Evolutionary conservation across 2,113 vertebrate genomes (phyloP).

Genomic region (Urocitellus parryii): DNA sequence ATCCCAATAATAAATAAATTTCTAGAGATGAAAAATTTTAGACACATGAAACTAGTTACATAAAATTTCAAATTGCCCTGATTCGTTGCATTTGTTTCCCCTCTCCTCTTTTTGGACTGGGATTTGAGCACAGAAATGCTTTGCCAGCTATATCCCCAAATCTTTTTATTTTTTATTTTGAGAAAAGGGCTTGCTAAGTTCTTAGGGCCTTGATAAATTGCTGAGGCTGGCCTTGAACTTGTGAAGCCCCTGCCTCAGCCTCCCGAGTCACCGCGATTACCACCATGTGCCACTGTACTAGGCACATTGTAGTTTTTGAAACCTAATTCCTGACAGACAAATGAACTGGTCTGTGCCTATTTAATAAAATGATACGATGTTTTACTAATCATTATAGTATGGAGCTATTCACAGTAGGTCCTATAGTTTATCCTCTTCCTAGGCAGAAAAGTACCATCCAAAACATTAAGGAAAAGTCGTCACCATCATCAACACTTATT

Average conservation of each 20-base stretch:
- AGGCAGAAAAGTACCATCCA: background rate
- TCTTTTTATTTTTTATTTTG: too few species aligned
- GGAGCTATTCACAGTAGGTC: background rate
- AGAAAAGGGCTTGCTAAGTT: too few species aligned
- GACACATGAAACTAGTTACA: background rate
- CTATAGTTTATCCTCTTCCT: background rate
- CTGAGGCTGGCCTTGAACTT: too few species aligned
- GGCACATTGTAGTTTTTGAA: background rate
- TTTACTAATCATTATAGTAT: background rate
- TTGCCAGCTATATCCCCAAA: too few species aligned
- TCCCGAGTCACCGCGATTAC: too few species aligned
- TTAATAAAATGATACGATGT: background rate
- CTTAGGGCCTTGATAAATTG: too few species aligned
- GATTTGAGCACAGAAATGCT: too few species aligned
- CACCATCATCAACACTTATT: background rate
- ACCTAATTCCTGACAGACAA: background rate
- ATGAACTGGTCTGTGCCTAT: background rate
- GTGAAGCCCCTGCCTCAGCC: too few species aligned
- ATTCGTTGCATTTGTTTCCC: background rate
- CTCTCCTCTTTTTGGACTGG: too few species aligned
- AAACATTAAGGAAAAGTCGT: background rate
- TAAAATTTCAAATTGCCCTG: slow-evolving; percentile 35
- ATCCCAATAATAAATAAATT: slow-evolving; percentile 47
- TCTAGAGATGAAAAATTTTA: slow-evolving; percentile 36
- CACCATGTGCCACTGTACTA: too few species aligned